Percentiles rank a stretch among this genome's conserved stretches.
phyloP scores from a whole-genome alignment of 2,888 invertebrate genomes.

The Lithosia quadra region DNA sequence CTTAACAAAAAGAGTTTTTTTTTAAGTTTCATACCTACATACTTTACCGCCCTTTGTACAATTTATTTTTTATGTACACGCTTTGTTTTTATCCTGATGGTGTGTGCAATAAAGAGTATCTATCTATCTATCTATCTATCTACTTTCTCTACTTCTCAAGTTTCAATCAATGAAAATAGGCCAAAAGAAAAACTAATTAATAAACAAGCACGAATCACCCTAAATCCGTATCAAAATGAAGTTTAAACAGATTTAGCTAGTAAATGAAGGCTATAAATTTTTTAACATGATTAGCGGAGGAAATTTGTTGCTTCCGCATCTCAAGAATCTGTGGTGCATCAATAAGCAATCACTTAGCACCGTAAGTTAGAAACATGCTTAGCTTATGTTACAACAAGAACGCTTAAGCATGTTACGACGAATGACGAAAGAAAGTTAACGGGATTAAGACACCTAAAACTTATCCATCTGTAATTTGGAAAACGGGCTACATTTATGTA shows the following conservation, averaged over 20 bases:
- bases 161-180: background rate
- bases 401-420: background rate
- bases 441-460: background rate
- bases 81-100: no score
- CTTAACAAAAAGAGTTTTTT: background rate
- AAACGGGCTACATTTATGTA: background rate
- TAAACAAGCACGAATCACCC: conserved; percentile 19
- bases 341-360: conserved; percentile 76
- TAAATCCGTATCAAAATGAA: conserved; percentile 36
- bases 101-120: no score
- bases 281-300: conserved; percentile 74
- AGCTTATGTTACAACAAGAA: conserved; percentile 34
- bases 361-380: conserved; percentile 34
- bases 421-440: background rate
- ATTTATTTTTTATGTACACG: no score
- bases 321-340: conserved; percentile 64
- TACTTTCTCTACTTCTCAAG: no score
- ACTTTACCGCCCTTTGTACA: no score
- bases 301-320: conserved; percentile 74
- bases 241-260: conserved; percentile 45
- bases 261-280: conserved; percentile 52
- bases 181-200: conserved; percentile 26
- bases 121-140: no score
- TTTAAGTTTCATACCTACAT: no score
- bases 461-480: background rate